Percentiles rank a stretch among this genome's conserved stretches.
phyloP scores from a whole-genome alignment of 92 coral and sea anemone genomes.

The Desmophyllum pertusum region DNA sequence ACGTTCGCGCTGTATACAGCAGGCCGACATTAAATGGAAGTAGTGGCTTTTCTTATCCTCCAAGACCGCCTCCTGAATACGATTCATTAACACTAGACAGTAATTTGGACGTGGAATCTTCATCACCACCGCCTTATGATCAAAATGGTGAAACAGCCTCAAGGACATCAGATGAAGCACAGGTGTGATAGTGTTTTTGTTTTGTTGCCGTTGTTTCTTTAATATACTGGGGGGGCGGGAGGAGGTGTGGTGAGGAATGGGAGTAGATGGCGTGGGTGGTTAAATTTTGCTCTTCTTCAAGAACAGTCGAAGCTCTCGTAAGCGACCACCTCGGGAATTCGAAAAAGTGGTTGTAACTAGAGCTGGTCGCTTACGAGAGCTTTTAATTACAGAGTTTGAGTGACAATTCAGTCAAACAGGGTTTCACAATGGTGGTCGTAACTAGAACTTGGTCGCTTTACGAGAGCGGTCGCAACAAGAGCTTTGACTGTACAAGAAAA shows the following conservation, averaged over 20 bases:
- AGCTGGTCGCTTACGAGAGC: too few relatives aligned
- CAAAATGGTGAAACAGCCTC: background rate
- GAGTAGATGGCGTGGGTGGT: too few relatives aligned
- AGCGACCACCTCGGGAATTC: too few relatives aligned
- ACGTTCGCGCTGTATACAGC: background rate
- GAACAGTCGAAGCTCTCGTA: too few relatives aligned
- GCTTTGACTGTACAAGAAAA: background rate
- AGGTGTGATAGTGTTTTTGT: constrained; percentile 8
- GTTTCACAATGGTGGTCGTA: too few relatives aligned
- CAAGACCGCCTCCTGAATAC: constrained; percentile 40
- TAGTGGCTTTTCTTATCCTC: background rate
- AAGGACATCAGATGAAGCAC: constrained; percentile 4
- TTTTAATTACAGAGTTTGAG: too few relatives aligned
- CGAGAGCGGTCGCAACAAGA: too few relatives aligned
- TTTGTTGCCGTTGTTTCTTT: background rate
- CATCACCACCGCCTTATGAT: constrained; percentile 28
- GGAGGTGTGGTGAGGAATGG: too few relatives aligned
- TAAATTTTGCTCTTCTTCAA: too few relatives aligned
- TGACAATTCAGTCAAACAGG: too few relatives aligned
- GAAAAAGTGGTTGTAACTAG: too few relatives aligned
- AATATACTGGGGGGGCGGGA: background rate
- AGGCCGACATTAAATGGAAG: background rate
- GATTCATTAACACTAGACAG: constrained; percentile 46
- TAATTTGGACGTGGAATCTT: constrained; percentile 27
- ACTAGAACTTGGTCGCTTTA: too few relatives aligned